phyloP scores from a whole-genome alignment of 2,113 vertebrate species.

The Pygoscelis adeliae region DNA sequence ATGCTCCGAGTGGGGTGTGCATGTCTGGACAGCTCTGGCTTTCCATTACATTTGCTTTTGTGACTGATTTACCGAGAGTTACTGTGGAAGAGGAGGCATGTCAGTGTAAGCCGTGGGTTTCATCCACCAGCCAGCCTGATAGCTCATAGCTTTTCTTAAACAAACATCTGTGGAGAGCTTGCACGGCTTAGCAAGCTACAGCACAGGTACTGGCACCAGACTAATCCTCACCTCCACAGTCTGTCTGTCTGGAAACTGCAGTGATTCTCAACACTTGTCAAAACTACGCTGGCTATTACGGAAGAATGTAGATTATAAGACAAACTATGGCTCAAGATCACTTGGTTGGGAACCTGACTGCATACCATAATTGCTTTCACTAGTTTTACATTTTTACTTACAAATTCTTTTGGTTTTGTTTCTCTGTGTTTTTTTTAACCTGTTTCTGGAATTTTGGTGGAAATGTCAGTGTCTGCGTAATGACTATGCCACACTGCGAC shows the following conservation, averaged over 20 bases:
- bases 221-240: not conserved
- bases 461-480: not conserved
- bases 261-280: rapidly evolving
- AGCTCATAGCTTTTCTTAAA: not conserved
- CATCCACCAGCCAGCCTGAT: not conserved
- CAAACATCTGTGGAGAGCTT: not conserved
- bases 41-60: not conserved
- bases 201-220: not conserved
- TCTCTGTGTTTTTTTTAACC: not conserved
- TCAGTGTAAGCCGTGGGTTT: not conserved
- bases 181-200: not conserved
- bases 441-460: not conserved
- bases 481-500: not conserved
- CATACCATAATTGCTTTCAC: not conserved
- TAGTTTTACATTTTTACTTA: not conserved
- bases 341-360: not conserved
- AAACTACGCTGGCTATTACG: not conserved
- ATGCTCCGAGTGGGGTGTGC: not conserved
- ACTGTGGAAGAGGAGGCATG: not conserved
- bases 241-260: not conserved
- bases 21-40: not conserved
- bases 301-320: not conserved
- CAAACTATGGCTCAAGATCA: not conserved
- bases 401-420: not conserved
- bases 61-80: not conserved